These are phyloP conservation scores for Hydractinia symbiolongicarpus DNA, from an alignment of 30 jellyfish, hydroid and myxozoan species.

Conservation along the genomic window DNA sequence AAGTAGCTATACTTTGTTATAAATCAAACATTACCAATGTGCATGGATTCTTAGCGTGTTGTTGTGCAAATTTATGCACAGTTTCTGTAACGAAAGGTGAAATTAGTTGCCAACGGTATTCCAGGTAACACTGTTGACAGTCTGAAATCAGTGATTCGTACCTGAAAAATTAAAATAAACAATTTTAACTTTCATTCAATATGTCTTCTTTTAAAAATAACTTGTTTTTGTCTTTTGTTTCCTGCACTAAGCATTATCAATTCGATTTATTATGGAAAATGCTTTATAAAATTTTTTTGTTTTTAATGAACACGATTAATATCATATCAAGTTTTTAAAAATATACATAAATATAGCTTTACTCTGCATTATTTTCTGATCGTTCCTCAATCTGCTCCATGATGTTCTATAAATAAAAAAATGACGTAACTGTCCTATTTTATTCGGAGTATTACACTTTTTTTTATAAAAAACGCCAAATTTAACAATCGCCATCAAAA, in stretches of 20 bases:
- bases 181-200: neutral
- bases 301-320: no score
- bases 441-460: neutral
- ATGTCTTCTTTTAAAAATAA: neutral
- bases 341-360: neutral
- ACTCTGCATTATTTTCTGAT: constrained; percentile 49
- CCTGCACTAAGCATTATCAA: neutral
- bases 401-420: constrained; percentile 49
- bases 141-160: constrained; percentile 68
- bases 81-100: constrained; percentile 67
- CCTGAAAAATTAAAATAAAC: constrained; percentile 29
- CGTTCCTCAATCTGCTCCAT: constrained; percentile 89
- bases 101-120: constrained; percentile 66
- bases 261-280: no score
- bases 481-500: no score
- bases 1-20: no score
- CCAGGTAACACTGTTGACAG: constrained; percentile 82
- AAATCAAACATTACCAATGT: constrained; percentile 53
- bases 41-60: constrained; percentile 85
- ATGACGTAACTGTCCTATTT: neutral
- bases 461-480: no score
- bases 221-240: neutral
- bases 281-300: no score
- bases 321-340: no score
- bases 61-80: constrained; percentile 55